phyloP scores from a whole-genome alignment of 2,797 vertebrate genomes.

The Chromis chromis region DNA sequence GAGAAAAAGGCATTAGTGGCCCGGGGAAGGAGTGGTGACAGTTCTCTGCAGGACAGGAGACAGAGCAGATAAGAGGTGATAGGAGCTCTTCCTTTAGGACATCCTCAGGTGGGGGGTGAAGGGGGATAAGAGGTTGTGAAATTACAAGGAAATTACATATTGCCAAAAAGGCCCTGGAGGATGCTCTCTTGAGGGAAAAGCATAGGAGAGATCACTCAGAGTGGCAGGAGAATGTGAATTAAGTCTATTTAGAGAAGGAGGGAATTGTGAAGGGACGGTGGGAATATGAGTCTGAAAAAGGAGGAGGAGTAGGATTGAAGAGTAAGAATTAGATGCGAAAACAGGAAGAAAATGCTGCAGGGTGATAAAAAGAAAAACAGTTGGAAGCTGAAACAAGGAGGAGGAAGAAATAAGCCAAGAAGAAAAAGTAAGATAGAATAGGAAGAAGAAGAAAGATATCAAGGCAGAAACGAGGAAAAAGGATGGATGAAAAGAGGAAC shows the following conservation, averaged over 20 bases:
- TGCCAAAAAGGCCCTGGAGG: slow-evolving; percentile 55
- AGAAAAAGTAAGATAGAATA: neutral
- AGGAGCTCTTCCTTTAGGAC: slow-evolving; percentile 57
- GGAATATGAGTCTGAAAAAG: slow-evolving; percentile 6
- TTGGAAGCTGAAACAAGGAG: neutral
- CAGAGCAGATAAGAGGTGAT: slow-evolving; percentile 57
- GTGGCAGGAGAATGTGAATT: slow-evolving; percentile 8
- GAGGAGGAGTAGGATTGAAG: neutral
- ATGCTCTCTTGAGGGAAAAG: slow-evolving; percentile 36
- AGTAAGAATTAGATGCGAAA: neutral
- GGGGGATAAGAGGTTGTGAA: slow-evolving; percentile 2
- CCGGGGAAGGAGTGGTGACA: slow-evolving; percentile 72
- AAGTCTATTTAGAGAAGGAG: slow-evolving; percentile 1
- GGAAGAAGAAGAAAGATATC: no score
- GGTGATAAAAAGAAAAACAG: neutral
- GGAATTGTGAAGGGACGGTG: slow-evolving; percentile 2
- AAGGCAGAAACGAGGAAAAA: neutral
- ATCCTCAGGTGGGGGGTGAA: slow-evolving; percentile 39
- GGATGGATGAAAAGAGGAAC: no score
- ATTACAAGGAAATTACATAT: slow-evolving; percentile 31
- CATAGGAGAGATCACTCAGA: slow-evolving; percentile 2
- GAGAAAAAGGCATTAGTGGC: slow-evolving; percentile 73
- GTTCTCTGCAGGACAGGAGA: slow-evolving; percentile 70
- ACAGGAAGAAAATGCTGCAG: neutral
- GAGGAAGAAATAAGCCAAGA: neutral